Percentiles rank a stretch among this genome's conserved stretches.
phyloP scores from a whole-genome alignment of 2,888 invertebrate species.

The Epinotia demarniana region DNA sequence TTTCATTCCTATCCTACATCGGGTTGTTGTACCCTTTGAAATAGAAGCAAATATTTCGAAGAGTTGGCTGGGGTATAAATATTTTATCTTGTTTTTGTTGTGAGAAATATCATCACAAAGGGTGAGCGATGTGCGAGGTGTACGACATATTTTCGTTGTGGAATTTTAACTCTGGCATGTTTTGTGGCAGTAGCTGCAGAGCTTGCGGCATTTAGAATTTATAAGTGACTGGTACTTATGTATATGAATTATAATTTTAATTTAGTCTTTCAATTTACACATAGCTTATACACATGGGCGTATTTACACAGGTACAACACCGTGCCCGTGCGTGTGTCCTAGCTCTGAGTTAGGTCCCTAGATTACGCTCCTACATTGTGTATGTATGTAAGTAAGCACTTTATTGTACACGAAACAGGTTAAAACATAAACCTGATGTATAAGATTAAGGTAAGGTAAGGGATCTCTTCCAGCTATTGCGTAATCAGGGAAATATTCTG shows the following conservation, averaged over 20 bases:
- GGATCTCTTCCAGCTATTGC: no score
- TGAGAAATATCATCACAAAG: conserved; percentile 28
- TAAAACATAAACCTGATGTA: no score
- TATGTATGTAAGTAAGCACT: no score
- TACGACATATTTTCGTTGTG: conserved; percentile 20
- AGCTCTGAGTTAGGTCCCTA: no score
- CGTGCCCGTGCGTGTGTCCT: no score
- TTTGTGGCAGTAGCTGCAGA: conserved; percentile 17
- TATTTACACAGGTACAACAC: no score
- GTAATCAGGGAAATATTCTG: no score
- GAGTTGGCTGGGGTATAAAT: not conserved
- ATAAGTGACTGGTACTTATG: not conserved
- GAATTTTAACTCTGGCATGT: conserved; percentile 32
- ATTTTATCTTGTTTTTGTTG: conserved; percentile 17
- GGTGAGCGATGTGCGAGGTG: conserved; percentile 6
- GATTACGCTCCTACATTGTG: no score
- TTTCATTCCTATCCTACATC: not conserved
- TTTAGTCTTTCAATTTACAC: no score
- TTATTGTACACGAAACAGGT: no score
- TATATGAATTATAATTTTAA: not conserved
- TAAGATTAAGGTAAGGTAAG: no score
- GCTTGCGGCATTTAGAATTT: conserved; percentile 12
- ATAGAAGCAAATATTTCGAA: not conserved
- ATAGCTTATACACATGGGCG: no score
- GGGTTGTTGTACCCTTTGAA: conserved; percentile 2